Conservation (phyloP, 2,797 vertebrate genomes). For the Anabacerthia variegaticeps region DNA sequence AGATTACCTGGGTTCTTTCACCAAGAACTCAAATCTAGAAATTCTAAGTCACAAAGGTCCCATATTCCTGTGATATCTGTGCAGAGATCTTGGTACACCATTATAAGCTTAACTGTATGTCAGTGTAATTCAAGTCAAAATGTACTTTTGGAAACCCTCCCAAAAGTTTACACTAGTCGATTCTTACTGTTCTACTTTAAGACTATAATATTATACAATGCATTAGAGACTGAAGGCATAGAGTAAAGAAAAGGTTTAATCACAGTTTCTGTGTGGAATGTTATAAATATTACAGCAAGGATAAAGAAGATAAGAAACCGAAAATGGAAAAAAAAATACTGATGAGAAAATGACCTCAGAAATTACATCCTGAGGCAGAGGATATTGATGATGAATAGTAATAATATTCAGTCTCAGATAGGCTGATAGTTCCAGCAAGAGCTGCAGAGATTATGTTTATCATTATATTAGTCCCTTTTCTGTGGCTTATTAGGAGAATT, state of each 20-base stretch:
- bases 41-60: not conserved
- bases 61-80: not conserved
- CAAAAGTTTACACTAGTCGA: slow-evolving; percentile 1
- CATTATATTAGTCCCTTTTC: not conserved
- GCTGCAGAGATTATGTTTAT: not conserved
- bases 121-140: slow-evolving; percentile 6
- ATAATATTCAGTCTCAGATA: slow-evolving; percentile 20
- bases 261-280: slow-evolving; percentile 3
- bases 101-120: not conserved
- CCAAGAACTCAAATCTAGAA: not conserved
- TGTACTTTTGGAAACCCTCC: slow-evolving; percentile 24
- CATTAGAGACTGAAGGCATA: slow-evolving; percentile 6
- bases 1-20: not conserved
- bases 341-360: slow-evolving; percentile 20
- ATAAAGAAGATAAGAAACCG: slow-evolving; percentile 27
- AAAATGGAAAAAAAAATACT: not conserved
- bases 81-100: not conserved
- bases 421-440: slow-evolving; percentile 18
- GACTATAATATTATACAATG: not conserved
- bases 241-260: slow-evolving; percentile 29
- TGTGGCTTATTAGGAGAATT: slow-evolving; percentile 14
- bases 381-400: slow-evolving; percentile 28
- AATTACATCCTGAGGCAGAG: slow-evolving; percentile 18
- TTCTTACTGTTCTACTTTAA: not conserved
- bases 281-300: slow-evolving; percentile 16